Conservation (phyloP, 2,797 vertebrate genomes). For the Diplodus puntazzo region DNA sequence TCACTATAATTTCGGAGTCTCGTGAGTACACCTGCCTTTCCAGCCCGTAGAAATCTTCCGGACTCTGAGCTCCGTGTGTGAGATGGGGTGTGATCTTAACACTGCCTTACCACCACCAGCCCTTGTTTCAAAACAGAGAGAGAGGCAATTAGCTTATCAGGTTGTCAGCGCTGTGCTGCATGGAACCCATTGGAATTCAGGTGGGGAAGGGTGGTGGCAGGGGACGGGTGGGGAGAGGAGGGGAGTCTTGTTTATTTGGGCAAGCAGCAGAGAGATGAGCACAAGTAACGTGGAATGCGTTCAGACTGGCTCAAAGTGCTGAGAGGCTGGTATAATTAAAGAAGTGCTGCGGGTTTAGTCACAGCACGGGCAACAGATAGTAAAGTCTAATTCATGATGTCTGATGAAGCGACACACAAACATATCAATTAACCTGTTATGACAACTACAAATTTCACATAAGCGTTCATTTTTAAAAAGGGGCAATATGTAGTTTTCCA, state of each 20-base stretch:
- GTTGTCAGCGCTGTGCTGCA: constrained; percentile 46
- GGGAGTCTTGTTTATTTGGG: constrained; percentile 38
- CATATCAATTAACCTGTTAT: neutral
- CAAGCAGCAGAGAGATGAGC: constrained; percentile 20
- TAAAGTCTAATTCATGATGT: neutral
- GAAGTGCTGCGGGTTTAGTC: constrained; percentile 14
- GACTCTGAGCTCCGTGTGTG: constrained; percentile 68
- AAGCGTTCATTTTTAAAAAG: neutral
- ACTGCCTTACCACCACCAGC: constrained; percentile 81
- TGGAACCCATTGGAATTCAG: constrained; percentile 47
- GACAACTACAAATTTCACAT: neutral
- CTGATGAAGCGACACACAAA: constrained; percentile 1
- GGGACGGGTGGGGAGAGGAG: neutral
- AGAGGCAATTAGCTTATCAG: constrained; percentile 79
- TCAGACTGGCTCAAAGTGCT: constrained; percentile 36
- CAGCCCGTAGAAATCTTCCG: constrained; percentile 69
- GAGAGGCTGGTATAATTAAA: neutral
- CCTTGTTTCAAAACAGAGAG: constrained; percentile 85
- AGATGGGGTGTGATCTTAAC: constrained; percentile 62
- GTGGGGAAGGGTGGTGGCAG: constrained; percentile 10
- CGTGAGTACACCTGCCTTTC: constrained; percentile 67
- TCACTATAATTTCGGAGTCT: constrained; percentile 45
- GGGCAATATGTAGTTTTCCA: too few species aligned
- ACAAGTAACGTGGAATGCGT: constrained; percentile 35
- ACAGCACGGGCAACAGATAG: constrained; percentile 3